Percentiles rank a stretch among this genome's conserved stretches.
These are phyloP conservation scores for Stegana nigrithorax DNA, from an alignment of 2,888 invertebrate genomes.

Conservation along the genomic window DNA sequence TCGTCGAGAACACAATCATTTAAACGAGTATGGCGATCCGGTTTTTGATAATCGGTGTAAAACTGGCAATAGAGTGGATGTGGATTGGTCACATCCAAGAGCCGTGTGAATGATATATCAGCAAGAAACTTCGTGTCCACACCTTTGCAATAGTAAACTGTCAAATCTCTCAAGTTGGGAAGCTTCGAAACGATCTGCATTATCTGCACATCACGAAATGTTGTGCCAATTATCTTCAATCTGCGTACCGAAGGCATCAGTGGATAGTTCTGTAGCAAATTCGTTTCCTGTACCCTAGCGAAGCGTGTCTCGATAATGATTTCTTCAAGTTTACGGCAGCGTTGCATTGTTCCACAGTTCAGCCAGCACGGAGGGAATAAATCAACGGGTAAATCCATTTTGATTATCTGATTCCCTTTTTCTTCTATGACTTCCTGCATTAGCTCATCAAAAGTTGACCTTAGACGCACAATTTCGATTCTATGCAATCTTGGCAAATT, in stretches of 20 bases:
- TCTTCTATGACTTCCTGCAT: background rate
- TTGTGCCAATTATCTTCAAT: background rate
- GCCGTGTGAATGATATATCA: too few relatives aligned
- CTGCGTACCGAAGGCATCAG: background rate
- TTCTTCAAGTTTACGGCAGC: background rate
- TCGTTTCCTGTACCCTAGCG: background rate
- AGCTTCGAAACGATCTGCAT: background rate
- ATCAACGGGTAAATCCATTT: background rate
- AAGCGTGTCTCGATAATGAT: background rate
- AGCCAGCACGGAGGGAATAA: constrained; percentile 3
- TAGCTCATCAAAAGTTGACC: background rate
- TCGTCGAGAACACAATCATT: too few relatives aligned
- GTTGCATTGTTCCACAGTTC: background rate
- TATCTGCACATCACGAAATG: background rate
- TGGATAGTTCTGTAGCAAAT: background rate
- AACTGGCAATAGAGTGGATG: too few relatives aligned
- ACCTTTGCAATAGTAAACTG: too few relatives aligned
- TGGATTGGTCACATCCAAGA: too few relatives aligned
- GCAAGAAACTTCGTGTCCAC: too few relatives aligned
- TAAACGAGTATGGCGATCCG: too few relatives aligned
- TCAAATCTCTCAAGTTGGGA: constrained; percentile 7
- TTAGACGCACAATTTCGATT: background rate
- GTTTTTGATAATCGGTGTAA: too few relatives aligned
- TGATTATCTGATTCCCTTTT: background rate
- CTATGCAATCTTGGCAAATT: background rate